Evolutionary conservation across 2,797 vertebrate species (phyloP), one percentile per base, ranked within the genome.

Genomic region (Anomalospiza imberbis): DNA sequence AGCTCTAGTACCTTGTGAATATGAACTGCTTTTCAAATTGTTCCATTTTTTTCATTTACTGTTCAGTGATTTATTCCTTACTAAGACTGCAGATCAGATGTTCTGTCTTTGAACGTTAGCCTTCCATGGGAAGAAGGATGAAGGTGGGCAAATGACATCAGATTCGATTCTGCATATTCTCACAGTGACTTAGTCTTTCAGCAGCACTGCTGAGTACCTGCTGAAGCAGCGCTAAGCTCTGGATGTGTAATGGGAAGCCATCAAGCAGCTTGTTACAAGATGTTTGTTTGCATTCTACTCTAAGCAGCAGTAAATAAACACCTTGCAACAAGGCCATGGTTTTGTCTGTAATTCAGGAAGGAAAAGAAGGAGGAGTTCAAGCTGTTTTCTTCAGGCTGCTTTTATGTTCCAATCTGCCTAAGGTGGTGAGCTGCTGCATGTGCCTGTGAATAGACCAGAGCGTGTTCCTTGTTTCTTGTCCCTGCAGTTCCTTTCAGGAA

Each of bases 261-360:
- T 32, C 72, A 42, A 67, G 76, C 70, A 80, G 62, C 85, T 93
- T 81, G 76, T 66, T 73, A 76, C 51, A 84, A 93, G 91, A 47
- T 89, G 73, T 67, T 92, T 92, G 72, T 88, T 85, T 92, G 66
- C 48, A 13, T 84, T 92, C 53, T 80, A 2, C 53, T 74, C 44
- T 40, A 73, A 89, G 66, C 87, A 90, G 62, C 89, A 93, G 88
- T 88, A 92, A 93, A 86, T 63, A 95, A 93, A 81, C 76, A 71
- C 57, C 82, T 92, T 88, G 66, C 51, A 75, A 57, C 76, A 74
- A 67, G 74, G 57, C 25, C 12, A 2, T 18, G 66, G 19, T 84
- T 94, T 57, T 82, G 71, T 67, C 53, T 87, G 75, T 63, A 63
- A 63, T 76, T 84, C 53, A 28, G 70, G 50, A 83, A 89, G 81